Evolutionary conservation across 1,140 invertebrate genomes (phyloP).

Genomic region (Drosophila malerkotliana): DNA sequence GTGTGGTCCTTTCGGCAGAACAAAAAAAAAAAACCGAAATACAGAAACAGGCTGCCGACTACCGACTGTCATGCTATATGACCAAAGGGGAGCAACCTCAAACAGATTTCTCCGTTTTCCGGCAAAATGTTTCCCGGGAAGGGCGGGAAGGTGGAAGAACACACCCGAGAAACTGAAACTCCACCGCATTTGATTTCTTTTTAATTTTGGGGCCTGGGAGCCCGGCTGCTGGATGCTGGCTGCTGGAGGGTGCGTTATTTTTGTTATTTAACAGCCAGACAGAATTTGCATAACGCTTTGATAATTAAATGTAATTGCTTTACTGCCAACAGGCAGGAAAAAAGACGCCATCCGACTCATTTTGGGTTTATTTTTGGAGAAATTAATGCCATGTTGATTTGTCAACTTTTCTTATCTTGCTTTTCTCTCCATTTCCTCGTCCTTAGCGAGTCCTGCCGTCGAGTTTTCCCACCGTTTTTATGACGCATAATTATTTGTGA

Average conservation of each 20-base stretch:
- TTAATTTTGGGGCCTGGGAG: slow-evolving; percentile 12
- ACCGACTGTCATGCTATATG: slow-evolving; percentile 37
- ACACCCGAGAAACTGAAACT: slow-evolving; percentile 16
- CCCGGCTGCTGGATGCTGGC: background rate
- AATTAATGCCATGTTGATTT: slow-evolving; percentile 31
- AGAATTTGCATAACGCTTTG: slow-evolving; percentile 58
- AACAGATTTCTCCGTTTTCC: slow-evolving; percentile 16
- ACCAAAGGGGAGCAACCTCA: slow-evolving; percentile 22
- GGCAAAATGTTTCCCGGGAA: background rate
- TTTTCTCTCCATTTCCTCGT: background rate
- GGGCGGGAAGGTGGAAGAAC: background rate
- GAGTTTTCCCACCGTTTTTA: background rate
- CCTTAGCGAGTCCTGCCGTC: background rate
- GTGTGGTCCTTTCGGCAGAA: slow-evolving; percentile 16
- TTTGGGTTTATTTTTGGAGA: background rate
- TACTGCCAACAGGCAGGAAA: slow-evolving; percentile 26
- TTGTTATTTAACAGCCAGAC: slow-evolving; percentile 22
- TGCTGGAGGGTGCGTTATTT: slow-evolving; percentile 5
- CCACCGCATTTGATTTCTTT: slow-evolving; percentile 39
- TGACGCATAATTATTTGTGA: slow-evolving; percentile 10
- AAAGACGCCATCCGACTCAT: slow-evolving; percentile 16
- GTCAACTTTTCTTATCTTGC: slow-evolving; percentile 7
- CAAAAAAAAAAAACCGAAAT: background rate
- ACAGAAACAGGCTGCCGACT: slow-evolving; percentile 30
- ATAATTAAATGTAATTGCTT: slow-evolving; percentile 70